Evolutionary conservation across 2,797 vertebrate genomes (phyloP).

Genomic region (Poeciliopsis paucimaculata): DNA sequence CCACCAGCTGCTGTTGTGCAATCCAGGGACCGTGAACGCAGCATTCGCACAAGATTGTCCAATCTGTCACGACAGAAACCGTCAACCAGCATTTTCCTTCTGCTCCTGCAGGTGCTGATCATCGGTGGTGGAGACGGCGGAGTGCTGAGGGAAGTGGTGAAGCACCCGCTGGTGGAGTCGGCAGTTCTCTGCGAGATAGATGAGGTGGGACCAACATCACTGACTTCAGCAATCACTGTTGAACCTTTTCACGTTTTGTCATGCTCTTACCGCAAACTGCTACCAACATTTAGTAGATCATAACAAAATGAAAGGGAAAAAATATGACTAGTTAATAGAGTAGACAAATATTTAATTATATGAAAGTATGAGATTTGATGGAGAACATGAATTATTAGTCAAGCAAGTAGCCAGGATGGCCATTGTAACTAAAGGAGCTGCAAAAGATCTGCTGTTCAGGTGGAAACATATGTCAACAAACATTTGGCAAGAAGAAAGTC

Average conservation of each 20-base stretch:
- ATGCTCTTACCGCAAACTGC: not conserved
- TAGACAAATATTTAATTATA: not conserved
- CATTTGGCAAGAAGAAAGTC: not conserved
- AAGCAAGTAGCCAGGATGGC: not conserved
- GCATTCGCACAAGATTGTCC: not conserved
- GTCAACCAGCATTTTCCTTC: not conserved
- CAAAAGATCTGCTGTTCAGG: not conserved
- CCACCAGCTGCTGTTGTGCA: fast-evolving
- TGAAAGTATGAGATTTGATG: not conserved
- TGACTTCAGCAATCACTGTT: too few relatives aligned
- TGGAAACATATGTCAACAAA: not conserved
- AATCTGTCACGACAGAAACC: not conserved
- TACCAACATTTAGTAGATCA: not conserved
- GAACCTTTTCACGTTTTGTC: not conserved
- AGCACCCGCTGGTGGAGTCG: constrained; percentile 90
- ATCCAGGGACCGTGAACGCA: not conserved
- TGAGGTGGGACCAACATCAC: constrained; percentile 82
- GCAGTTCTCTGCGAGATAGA: constrained; percentile 97
- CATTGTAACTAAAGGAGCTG: not conserved
- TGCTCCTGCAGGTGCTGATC: constrained; percentile 87
- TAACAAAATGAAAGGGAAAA: not conserved
- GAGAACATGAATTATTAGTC: not conserved
- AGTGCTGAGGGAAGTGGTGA: constrained; percentile 94
- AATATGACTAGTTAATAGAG: too few relatives aligned
- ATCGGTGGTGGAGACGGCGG: constrained; percentile 97